Conservation (phyloP, 2,113 vertebrate genomes). For the Heterocephalus glaber region DNA sequence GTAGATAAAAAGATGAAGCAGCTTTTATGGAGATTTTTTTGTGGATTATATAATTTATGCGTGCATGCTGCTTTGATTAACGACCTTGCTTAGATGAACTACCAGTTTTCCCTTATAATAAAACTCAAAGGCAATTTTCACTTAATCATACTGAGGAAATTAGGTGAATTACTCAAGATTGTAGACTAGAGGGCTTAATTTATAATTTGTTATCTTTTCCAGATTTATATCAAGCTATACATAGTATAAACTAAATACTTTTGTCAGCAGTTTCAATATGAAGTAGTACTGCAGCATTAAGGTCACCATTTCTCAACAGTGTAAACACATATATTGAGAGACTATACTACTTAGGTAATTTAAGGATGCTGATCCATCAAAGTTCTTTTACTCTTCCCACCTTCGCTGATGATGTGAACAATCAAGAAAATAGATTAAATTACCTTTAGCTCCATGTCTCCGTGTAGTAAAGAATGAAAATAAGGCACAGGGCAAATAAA, state of each 20-base stretch:
- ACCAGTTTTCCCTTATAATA: constrained; percentile 56
- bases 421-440: not conserved
- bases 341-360: not conserved
- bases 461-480: constrained; percentile 8
- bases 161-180: constrained; percentile 75
- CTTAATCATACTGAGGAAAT: constrained; percentile 70
- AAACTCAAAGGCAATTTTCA: constrained; percentile 67
- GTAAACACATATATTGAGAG: not conserved
- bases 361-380: not conserved
- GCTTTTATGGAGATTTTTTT: constrained; percentile 16
- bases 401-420: not conserved
- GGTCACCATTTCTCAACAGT: not conserved
- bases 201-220: constrained; percentile 71
- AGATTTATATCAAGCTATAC: constrained; percentile 57
- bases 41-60: constrained; percentile 59
- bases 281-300: constrained; percentile 6
- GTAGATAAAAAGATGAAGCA: constrained; percentile 55
- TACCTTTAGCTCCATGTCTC: not conserved
- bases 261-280: constrained; percentile 30
- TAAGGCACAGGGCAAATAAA: not conserved
- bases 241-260: constrained; percentile 60
- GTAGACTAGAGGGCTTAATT: constrained; percentile 62
- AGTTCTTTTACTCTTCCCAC: not conserved
- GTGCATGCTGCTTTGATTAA: constrained; percentile 71
- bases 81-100: constrained; percentile 49